Percentiles rank a stretch among this genome's conserved stretches.
phyloP scores from a whole-genome alignment of 2,113 vertebrate genomes.

The Strix uralensis region DNA sequence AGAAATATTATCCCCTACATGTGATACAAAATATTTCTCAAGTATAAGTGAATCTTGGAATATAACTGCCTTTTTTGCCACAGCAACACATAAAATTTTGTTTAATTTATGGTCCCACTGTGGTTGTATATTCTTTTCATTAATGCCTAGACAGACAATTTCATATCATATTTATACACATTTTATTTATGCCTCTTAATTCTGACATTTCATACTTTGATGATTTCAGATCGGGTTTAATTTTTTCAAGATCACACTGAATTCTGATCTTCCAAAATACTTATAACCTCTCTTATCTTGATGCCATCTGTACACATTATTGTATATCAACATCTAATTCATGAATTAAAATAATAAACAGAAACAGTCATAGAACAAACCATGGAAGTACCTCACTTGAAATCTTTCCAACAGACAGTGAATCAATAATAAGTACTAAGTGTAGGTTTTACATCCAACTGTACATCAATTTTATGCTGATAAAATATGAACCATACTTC shows the following conservation, averaged over 20 bases:
- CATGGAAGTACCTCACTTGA: background rate
- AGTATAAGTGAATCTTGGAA: background rate
- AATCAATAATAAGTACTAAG: background rate
- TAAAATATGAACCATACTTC: background rate
- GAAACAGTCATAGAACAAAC: background rate
- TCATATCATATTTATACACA: background rate
- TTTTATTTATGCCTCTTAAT: background rate
- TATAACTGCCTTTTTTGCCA: background rate
- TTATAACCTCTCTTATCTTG: background rate
- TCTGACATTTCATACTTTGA: background rate
- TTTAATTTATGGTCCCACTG: background rate
- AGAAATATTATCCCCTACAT: background rate
- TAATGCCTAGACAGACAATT: background rate
- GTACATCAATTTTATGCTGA: background rate
- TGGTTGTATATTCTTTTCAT: background rate
- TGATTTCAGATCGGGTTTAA: background rate
- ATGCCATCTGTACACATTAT: background rate
- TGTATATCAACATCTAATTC: background rate
- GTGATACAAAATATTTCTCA: background rate
- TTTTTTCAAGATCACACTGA: constrained; percentile 1
- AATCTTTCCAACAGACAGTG: background rate
- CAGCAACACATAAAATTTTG: background rate
- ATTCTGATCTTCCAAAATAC: background rate
- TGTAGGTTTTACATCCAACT: background rate
- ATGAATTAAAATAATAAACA: background rate